Conservation (phyloP, 2,888 invertebrate species). For the Brenthis ino region DNA sequence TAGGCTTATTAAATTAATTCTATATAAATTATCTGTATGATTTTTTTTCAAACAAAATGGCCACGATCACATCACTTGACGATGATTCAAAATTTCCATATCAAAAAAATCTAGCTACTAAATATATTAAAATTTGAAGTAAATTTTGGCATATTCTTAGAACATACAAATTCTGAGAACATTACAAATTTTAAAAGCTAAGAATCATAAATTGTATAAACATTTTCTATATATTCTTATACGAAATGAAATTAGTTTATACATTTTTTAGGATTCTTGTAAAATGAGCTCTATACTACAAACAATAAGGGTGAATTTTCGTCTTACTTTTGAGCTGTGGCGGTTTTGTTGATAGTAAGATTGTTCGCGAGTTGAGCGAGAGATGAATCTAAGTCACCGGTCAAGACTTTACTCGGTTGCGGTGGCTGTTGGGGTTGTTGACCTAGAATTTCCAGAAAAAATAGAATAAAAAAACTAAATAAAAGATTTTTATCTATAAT, state of each 20-base stretch:
- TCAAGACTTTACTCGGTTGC: conserved; percentile 88
- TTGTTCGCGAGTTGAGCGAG: conserved; percentile 96
- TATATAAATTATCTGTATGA: conserved; percentile 2
- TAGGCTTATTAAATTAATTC: conserved; percentile 14
- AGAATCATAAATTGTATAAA: not conserved
- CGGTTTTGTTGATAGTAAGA: conserved; percentile 91
- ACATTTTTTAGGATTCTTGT: not conserved
- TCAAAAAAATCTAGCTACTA: conserved; percentile 33
- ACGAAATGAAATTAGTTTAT: not conserved
- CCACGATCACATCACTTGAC: conserved; percentile 52
- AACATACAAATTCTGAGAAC: conserved; percentile 2
- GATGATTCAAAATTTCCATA: conserved; percentile 36
- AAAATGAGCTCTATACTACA: conserved; percentile 19
- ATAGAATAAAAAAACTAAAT: not conserved
- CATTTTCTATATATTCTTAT: not conserved
- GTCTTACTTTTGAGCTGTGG: conserved; percentile 87
- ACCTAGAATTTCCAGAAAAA: conserved; percentile 51
- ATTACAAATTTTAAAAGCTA: not conserved
- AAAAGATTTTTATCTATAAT: not conserved
- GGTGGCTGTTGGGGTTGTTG: conserved; percentile 59
- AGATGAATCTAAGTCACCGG: conserved; percentile 96
- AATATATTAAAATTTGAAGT: conserved; percentile 1
- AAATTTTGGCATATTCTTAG: conserved; percentile 7
- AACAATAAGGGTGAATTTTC: not conserved
- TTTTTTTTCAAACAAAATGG: conserved; percentile 45